A percentile compares a stretch with the other conserved stretches of the same genome.
Evolutionary conservation across 2,113 vertebrate genomes (phyloP).

Genomic region (Cranoglanis bouderius): DNA sequence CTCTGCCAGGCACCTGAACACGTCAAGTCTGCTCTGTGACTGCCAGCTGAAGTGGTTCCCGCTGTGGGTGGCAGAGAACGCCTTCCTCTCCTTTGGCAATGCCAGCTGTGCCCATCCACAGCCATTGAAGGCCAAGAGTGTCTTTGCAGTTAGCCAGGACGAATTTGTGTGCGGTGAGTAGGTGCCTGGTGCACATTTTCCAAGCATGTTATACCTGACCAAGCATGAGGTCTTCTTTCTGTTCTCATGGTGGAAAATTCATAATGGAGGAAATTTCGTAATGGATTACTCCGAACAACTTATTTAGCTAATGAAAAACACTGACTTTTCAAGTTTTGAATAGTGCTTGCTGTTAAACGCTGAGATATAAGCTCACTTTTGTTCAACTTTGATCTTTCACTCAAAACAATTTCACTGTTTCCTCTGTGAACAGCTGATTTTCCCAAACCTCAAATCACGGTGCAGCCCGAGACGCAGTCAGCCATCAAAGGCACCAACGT

Average conservation of each 20-base stretch:
- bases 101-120: conserved; percentile 96
- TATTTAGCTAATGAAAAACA: background rate
- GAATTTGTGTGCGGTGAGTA: conserved; percentile 95
- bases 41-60: conserved; percentile 97
- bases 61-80: conserved; percentile 88
- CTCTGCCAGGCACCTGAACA: conserved; percentile 86
- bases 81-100: conserved; percentile 84
- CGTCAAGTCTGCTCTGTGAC: conserved; percentile 94
- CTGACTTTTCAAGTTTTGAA: background rate
- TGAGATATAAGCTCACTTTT: background rate
- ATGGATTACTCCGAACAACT: background rate
- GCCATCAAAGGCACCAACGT: conserved; percentile 90
- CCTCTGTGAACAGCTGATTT: conserved; percentile 83
- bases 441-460: conserved; percentile 95
- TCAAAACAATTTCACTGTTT: background rate
- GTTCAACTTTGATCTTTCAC: background rate
- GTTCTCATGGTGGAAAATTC: conserved; percentile 29
- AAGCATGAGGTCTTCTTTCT: background rate
- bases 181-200: conserved; percentile 23
- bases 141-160: conserved; percentile 85
- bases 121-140: conserved; percentile 86
- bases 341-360: background rate
- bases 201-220: conserved; percentile 17
- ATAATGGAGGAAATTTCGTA: conserved; percentile 28
- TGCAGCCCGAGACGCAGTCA: conserved; percentile 93